Base-by-base conservation (phyloP, 2,797 vertebrate genomes). In the Pangasius krempfi region DNA sequence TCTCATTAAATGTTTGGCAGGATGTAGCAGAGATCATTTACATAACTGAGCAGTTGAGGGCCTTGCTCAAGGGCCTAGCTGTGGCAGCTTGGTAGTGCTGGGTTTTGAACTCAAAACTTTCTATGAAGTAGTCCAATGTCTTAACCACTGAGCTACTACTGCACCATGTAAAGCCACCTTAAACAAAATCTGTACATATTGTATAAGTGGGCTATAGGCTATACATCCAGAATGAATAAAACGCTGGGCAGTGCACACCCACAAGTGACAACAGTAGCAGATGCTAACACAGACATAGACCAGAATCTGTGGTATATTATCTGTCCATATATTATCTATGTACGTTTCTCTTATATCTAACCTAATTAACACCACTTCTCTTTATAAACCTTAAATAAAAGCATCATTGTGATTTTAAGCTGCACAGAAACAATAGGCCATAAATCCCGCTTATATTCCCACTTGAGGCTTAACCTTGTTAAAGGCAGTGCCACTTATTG, bases 341-440 rank as follows among this genome's bases (percentile, higher is more conserved):
- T n/a, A 83, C 62, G n/a, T 87, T 83, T 52, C 30, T 22, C 22
- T 79, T 9, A 37, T 76, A 85, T 30, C 6, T 47, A 58, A 81
- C 70, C 47, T 79, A 88, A 54, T 90, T 64, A 90, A 86, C 52
- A 56, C 30, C 52, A 58, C 52, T 33, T 78, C 47, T 54, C 75
- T 52, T 54, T 54, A 30, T 79, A 30, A 79, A 30, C 76, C 76
- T 33, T 52, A 54, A 47, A 40, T 81, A 30, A 90, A 84, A 78
- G 52, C 83, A 84, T 18, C 22, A n/a, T 79, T 88, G 3, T 68
- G 47, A 72, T 85, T 83, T 50, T 81, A 68, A 81, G 2, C 56
- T 62, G 5, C 22, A 62, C 9, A 60, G 30, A 33, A 89, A 90
- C 90, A 91, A 90, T 84, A 79, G 86, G 27, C 54, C 37, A n/a